Base-by-base conservation (phyloP, 2,797 vertebrate genomes). In the Leuciscus waleckii region DNA sequence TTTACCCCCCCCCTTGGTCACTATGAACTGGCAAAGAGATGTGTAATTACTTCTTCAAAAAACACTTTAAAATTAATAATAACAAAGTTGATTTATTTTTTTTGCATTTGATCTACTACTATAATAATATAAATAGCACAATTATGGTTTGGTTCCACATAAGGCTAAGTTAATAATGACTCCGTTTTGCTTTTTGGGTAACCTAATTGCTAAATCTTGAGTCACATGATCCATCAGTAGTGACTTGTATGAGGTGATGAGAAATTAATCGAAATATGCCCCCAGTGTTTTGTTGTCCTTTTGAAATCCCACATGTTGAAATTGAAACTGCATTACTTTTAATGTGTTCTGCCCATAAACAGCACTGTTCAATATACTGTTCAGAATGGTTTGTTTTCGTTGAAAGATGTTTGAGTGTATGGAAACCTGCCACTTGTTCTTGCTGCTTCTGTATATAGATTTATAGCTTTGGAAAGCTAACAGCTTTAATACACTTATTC, bases 401-500 rank as follows among this genome's bases (percentile, higher is more conserved):
- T 73, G 56, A 85, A 69, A 56, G 63, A 77, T 70, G 73, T 35
- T 67, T 16, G 26, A 82, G 63, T 80, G 63, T 74, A 73, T 43
- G 13, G 51, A 78, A 79, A 67, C 76, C 49, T 86, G 63, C 86
- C 70, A 41, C 56, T 84, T 89, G 81, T 83, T 83, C 81, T 79
- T 84, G 79, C 74, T 85, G 89, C 82, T 90, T 90, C 74, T 90
- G 84, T 89, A 87, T 87, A 87, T 88, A 88, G 69, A 88, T 86
- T 85, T 87, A 58, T 88, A 86, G 84, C 71, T 74, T 80, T 79
- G 49, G 73, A 86, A 86, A 80, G 79, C 77, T 84, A 81, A 71
- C 67, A 82, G 86, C 81, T 90, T 88, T 84, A 84, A 82, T 84
- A 80, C 78, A 87, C 79, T 61, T 83, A 87, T 69, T 86, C 39